Evolutionary conservation across 1,140 invertebrate genomes (phyloP).

Genomic region (Cydia amplana): DNA sequence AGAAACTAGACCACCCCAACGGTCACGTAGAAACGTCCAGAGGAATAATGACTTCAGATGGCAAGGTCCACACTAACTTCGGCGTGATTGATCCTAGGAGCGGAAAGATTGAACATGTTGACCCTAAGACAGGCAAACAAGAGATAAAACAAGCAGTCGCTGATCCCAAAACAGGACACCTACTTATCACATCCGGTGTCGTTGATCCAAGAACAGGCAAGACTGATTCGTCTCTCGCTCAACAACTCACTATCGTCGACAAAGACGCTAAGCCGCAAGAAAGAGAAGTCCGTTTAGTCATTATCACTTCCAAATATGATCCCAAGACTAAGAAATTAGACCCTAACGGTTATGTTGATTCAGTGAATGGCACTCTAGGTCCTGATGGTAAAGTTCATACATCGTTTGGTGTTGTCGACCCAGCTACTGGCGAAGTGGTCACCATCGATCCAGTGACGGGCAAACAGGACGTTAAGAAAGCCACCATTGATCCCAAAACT

Average conservation of each 20-base stretch:
- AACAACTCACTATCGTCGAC: conserved; percentile 83
- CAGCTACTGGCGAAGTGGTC: conserved; percentile 78
- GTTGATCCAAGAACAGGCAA: conserved; percentile 82
- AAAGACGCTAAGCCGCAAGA: conserved; percentile 80
- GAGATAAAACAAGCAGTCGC: conserved; percentile 77
- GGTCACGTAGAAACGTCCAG: conserved; percentile 78
- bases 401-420: conserved; percentile 80
- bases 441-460: conserved; percentile 72
- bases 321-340: conserved; percentile 81
- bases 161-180: conserved; percentile 79
- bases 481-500: conserved; percentile 79
- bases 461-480: conserved; percentile 75
- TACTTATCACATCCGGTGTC: conserved; percentile 73
- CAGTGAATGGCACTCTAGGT: conserved; percentile 80
- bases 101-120: conserved; percentile 77
- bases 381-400: conserved; percentile 78
- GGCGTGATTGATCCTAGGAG: conserved; percentile 80
- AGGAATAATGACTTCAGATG: conserved; percentile 76
- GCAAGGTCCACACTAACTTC: conserved; percentile 80
- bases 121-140: conserved; percentile 78
- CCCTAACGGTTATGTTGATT: conserved; percentile 81
- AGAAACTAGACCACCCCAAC: conserved; percentile 79
- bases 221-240: conserved; percentile 80
- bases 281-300: conserved; percentile 81
- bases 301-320: conserved; percentile 81